phyloP scores from a whole-genome alignment of 2,113 vertebrate genomes.

The Microtus oregoni region DNA sequence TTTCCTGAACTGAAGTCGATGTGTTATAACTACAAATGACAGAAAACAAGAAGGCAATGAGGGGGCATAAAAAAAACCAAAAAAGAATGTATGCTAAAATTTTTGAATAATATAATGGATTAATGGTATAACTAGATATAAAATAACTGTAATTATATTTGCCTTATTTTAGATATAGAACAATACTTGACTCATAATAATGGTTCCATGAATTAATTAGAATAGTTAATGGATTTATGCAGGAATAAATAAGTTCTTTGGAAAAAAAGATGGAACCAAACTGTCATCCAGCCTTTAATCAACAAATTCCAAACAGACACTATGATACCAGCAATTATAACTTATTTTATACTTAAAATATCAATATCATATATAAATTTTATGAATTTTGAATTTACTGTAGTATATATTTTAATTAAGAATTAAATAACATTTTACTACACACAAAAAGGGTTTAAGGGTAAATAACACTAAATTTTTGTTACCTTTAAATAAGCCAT shows the following conservation, averaged over 20 bases:
- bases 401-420: background rate
- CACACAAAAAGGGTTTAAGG: constrained; percentile 11
- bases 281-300: background rate
- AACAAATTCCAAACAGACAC: constrained; percentile 4
- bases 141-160: background rate
- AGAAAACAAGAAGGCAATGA: background rate
- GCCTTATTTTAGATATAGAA: background rate
- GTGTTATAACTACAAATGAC: background rate
- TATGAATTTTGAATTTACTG: background rate
- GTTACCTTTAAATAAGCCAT: background rate
- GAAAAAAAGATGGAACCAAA: background rate
- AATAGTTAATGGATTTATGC: background rate
- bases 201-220: background rate
- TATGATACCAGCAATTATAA: background rate
- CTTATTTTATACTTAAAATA: background rate
- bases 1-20: background rate
- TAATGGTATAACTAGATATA: background rate
- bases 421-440: background rate
- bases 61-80: background rate
- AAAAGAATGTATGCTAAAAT: background rate
- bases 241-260: background rate
- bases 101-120: background rate
- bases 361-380: background rate
- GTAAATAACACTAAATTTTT: background rate
- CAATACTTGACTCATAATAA: background rate